Percentiles rank a stretch among this genome's conserved stretches.
Conservation (phyloP, 2,888 invertebrate genomes). For the Schizotus pectinicornis region DNA sequence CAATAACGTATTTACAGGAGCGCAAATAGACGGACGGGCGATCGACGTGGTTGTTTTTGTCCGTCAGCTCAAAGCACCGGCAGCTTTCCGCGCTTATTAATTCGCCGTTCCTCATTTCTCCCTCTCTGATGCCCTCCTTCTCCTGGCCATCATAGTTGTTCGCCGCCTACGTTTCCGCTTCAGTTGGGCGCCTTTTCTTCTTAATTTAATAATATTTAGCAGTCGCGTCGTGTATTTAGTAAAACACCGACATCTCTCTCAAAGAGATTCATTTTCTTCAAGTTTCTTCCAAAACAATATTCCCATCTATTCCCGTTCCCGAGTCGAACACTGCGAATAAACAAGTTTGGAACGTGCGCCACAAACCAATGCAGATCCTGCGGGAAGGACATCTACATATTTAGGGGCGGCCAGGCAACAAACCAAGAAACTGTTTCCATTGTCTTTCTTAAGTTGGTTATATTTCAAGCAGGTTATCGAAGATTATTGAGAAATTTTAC, state of each 20-base stretch:
- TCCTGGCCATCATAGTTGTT: conserved; percentile 8
- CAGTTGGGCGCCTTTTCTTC: conserved; percentile 53
- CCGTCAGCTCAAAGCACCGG: conserved; percentile 28
- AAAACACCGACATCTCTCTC: conserved; percentile 48
- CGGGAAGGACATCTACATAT: conserved; percentile 1
- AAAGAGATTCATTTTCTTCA: conserved; percentile 48
- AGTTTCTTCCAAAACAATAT: conserved; percentile 51
- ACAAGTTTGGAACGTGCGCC: conserved; percentile 48
- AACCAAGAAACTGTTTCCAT: too few species aligned
- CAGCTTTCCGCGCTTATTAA: conserved; percentile 39
- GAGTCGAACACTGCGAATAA: conserved; percentile 44
- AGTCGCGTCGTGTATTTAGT: conserved; percentile 51
- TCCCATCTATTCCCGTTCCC: conserved; percentile 37
- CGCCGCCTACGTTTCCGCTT: conserved; percentile 43
- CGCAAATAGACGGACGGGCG: conserved; percentile 9
- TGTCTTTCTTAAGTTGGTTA: too few species aligned
- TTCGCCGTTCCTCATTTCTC: conserved; percentile 26
- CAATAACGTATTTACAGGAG: conserved; percentile 21
- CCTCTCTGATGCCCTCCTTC: conserved; percentile 20
- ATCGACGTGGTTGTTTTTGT: conserved; percentile 28
- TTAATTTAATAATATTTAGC: conserved; percentile 57
- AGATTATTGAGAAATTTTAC: too few species aligned
- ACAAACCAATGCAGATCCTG: conserved; percentile 34
- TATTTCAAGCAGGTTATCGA: too few species aligned
- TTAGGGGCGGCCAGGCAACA: neutral